phyloP scores from a whole-genome alignment of 2,888 invertebrate genomes.

The Cordilura impudica region DNA sequence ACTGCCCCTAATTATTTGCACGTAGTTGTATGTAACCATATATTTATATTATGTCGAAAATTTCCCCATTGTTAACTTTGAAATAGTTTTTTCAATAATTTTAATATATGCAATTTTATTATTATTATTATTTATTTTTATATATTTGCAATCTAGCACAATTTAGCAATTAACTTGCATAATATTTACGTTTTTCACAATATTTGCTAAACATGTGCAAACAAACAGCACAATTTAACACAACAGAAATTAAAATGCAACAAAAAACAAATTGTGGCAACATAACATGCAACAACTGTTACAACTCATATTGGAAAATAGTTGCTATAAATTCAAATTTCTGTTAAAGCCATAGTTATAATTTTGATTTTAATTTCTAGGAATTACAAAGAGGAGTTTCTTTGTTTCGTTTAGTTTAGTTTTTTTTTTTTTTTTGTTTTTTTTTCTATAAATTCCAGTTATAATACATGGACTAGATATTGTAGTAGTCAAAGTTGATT shows the following conservation, averaged over 20 bases:
- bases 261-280: slow-evolving; percentile 35
- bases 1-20: too few relatives aligned
- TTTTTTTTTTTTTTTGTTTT: slow-evolving; percentile 15
- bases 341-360: slow-evolving; percentile 38
- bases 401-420: slow-evolving; percentile 35
- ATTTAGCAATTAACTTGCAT: not conserved
- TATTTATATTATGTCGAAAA: too few relatives aligned
- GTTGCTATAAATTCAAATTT: slow-evolving; percentile 48
- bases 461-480: slow-evolving; percentile 13
- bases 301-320: slow-evolving; percentile 16
- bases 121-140: too few relatives aligned
- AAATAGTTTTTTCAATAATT: too few relatives aligned
- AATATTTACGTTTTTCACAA: slow-evolving; percentile 9
- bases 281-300: slow-evolving; percentile 38
- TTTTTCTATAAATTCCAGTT: slow-evolving; percentile 56
- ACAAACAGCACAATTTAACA: slow-evolving; percentile 35
- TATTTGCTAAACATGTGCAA: slow-evolving; percentile 34
- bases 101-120: too few relatives aligned
- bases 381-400: slow-evolving; percentile 56
- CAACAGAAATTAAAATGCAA: not conserved
- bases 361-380: slow-evolving; percentile 56
- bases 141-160: too few relatives aligned
- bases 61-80: too few relatives aligned
- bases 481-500: slow-evolving; percentile 47
- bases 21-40: too few relatives aligned